Conservation (phyloP, 2,888 invertebrate genomes). For the Siphlonurus alternatus region DNA sequence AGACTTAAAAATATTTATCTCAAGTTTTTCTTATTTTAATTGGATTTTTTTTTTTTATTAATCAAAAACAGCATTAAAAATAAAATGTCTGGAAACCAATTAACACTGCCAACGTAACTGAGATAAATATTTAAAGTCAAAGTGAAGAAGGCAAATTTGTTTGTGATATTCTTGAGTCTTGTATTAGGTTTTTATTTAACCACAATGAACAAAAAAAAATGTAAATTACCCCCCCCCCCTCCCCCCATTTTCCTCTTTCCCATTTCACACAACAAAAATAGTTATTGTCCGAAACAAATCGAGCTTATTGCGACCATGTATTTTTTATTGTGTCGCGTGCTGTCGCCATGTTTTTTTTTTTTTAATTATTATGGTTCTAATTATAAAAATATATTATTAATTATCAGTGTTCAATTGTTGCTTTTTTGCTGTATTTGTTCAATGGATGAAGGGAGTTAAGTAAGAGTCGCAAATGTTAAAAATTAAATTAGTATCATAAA, state of each 20-base stretch:
- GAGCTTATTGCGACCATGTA: constrained; percentile 2
- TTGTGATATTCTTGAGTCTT: constrained; percentile 1
- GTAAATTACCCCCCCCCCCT: background rate
- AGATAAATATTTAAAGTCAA: background rate
- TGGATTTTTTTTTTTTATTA: too few relatives aligned
- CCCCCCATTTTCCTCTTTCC: background rate
- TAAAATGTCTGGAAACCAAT: too few relatives aligned
- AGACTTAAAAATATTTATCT: too few relatives aligned
- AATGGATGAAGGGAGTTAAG: background rate
- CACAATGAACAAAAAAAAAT: background rate
- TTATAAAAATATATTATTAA: background rate
- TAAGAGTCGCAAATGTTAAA: background rate
- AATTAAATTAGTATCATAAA: background rate
- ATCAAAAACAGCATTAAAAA: too few relatives aligned
- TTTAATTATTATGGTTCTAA: background rate
- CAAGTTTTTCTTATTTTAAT: too few relatives aligned
- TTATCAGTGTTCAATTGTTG: background rate
- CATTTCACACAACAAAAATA: background rate
- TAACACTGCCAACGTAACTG: too few relatives aligned
- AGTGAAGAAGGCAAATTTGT: too few relatives aligned
- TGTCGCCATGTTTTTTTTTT: constrained; percentile 1
- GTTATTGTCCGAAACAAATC: background rate
- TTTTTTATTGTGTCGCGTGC: background rate
- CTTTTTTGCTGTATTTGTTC: background rate
- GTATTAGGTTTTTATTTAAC: background rate